Evolutionary conservation across 2,113 vertebrate genomes (phyloP).

Genomic region (Myotis lucifugus): DNA sequence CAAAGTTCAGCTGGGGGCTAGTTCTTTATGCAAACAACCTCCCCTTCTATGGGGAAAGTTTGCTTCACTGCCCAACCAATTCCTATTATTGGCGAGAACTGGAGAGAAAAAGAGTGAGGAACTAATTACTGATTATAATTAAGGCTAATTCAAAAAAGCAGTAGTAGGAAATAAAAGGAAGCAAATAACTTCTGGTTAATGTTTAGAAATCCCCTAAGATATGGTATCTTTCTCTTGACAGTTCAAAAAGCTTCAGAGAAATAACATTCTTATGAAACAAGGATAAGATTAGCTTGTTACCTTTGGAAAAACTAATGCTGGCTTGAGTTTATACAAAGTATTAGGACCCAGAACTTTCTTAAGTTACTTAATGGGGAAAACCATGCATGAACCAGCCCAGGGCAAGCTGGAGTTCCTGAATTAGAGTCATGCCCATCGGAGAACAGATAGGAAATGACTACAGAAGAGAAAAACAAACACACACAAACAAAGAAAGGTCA

Average conservation of each 20-base stretch:
- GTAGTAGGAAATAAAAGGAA: constrained; percentile 29
- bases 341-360: constrained; percentile 46
- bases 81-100: background rate
- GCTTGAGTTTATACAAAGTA: background rate
- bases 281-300: background rate
- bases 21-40: constrained; percentile 18
- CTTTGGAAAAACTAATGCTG: constrained; percentile 9
- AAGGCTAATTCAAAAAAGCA: constrained; percentile 46
- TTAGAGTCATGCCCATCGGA: background rate
- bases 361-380: constrained; percentile 8
- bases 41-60: background rate
- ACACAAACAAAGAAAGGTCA: background rate
- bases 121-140: constrained; percentile 5
- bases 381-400: background rate
- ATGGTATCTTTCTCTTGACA: constrained; percentile 35
- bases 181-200: constrained; percentile 11
- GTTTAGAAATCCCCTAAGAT: constrained; percentile 37
- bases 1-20: constrained; percentile 5
- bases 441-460: background rate
- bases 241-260: constrained; percentile 33
- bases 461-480: constrained; percentile 18
- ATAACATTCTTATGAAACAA: constrained; percentile 34
- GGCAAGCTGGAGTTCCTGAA: background rate
- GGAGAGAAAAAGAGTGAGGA: background rate
- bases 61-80: constrained; percentile 35